Conservation (phyloP, 2,797 vertebrate genomes). For the Hipposideros larvatus region DNA sequence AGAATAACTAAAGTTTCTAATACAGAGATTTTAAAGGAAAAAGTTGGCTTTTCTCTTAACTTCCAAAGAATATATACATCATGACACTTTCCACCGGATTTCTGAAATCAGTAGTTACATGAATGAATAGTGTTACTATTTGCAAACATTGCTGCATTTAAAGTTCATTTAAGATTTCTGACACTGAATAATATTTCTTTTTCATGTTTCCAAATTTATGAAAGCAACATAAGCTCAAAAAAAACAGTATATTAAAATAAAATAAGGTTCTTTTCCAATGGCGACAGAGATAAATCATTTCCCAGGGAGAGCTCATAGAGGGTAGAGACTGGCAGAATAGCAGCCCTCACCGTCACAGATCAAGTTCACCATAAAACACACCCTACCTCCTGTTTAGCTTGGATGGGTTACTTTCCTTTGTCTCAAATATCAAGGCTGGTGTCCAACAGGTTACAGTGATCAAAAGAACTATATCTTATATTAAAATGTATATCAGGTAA, state of each 20-base stretch:
- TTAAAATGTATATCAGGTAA: background rate
- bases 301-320: conserved; percentile 42
- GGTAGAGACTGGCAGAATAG: conserved; percentile 25
- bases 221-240: conserved; percentile 64
- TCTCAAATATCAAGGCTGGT: conserved; percentile 70
- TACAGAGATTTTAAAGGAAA: background rate
- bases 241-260: conserved; percentile 58
- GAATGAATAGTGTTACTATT: background rate
- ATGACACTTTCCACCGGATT: background rate
- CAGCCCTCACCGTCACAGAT: conserved; percentile 10
- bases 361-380: conserved; percentile 60
- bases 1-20: background rate
- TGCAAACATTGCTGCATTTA: background rate
- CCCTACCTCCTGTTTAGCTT: background rate
- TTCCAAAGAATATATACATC: conserved; percentile 7
- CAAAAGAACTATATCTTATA: background rate
- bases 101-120: background rate
- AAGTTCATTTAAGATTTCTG: conserved; percentile 64
- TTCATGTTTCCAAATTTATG: conserved; percentile 61
- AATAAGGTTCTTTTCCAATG: conserved; percentile 65
- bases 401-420: conserved; percentile 48
- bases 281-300: conserved; percentile 64
- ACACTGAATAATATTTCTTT: conserved; percentile 57
- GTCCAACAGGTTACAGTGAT: conserved; percentile 29
- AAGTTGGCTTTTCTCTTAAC: background rate